Evolutionary conservation across 92 coral and sea anemone species (phyloP).

Genomic region (Zoanthus solanderi): DNA sequence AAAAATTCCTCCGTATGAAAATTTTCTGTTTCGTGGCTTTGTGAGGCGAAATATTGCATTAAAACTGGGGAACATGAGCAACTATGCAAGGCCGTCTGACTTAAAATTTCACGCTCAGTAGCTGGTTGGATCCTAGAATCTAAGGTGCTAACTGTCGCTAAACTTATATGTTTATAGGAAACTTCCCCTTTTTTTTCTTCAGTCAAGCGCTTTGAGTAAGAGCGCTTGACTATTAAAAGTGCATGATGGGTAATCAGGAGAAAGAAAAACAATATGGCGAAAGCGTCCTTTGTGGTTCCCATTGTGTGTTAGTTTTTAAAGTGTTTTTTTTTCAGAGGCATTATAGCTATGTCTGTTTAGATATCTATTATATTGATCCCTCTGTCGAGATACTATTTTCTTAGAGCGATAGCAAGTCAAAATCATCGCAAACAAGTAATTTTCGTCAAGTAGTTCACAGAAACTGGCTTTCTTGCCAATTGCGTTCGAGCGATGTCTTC

Average conservation of each 20-base stretch:
- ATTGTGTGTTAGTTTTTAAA: not conserved
- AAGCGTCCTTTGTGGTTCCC: not conserved
- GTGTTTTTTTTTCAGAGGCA: not conserved
- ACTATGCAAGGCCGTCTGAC: too few relatives aligned
- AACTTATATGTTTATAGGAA: too few relatives aligned
- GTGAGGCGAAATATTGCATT: too few relatives aligned
- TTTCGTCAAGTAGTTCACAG: not conserved
- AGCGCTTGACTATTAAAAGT: not conserved
- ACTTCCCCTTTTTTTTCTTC: too few relatives aligned
- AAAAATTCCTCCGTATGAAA: too few relatives aligned
- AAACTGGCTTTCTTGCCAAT: not conserved
- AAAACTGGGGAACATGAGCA: too few relatives aligned
- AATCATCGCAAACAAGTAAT: not conserved
- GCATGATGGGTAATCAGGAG: constrained; percentile 8
- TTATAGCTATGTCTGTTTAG: too few relatives aligned
- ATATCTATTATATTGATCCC: too few relatives aligned
- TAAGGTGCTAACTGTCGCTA: not conserved
- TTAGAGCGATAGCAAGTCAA: not conserved
- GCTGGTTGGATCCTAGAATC: not conserved
- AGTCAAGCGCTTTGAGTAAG: too few relatives aligned
- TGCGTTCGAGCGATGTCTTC: not conserved
- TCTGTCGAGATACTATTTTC: not conserved
- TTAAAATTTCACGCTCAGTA: too few relatives aligned
- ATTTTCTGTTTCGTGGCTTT: too few relatives aligned
- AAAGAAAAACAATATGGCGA: not conserved